phyloP scores from a whole-genome alignment of 2,113 vertebrate genomes.

The Oenanthe oenanthe region DNA sequence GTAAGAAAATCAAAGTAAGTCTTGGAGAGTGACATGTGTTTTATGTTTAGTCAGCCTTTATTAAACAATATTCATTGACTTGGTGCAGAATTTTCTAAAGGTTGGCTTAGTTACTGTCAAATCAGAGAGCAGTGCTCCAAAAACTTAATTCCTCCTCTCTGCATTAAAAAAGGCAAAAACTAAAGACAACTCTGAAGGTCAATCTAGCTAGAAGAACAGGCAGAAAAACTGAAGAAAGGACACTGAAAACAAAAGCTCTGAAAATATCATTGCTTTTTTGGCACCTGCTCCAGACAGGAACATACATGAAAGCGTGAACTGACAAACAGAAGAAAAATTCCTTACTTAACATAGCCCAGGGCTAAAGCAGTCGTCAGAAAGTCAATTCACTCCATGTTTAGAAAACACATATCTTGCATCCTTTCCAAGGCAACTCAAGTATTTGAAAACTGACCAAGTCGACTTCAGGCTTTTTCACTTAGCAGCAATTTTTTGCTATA shows the following conservation, averaged over 20 bases:
- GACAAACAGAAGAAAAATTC: background rate
- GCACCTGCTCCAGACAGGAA: background rate
- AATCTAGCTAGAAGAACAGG: background rate
- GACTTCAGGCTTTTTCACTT: background rate
- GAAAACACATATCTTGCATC: background rate
- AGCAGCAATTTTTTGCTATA: background rate
- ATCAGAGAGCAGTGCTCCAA: background rate
- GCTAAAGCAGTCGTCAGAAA: background rate
- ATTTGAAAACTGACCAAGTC: background rate
- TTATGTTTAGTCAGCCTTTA: background rate
- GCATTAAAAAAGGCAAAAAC: background rate
- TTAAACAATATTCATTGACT: background rate
- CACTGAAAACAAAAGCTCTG: background rate
- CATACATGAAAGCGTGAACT: background rate
- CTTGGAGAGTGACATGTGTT: background rate
- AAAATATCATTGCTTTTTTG: background rate
- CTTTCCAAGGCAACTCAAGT: background rate
- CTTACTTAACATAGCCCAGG: background rate
- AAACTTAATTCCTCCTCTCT: background rate
- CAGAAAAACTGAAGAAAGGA: background rate
- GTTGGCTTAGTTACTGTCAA: background rate
- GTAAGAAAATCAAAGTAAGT: background rate
- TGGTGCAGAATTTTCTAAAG: background rate
- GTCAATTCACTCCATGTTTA: background rate
- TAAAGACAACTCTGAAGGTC: background rate